A percentile compares a stretch with the other conserved stretches of the same genome.
phyloP scores from a whole-genome alignment of 2,797 vertebrate species.

The Sciurus vulgaris region DNA sequence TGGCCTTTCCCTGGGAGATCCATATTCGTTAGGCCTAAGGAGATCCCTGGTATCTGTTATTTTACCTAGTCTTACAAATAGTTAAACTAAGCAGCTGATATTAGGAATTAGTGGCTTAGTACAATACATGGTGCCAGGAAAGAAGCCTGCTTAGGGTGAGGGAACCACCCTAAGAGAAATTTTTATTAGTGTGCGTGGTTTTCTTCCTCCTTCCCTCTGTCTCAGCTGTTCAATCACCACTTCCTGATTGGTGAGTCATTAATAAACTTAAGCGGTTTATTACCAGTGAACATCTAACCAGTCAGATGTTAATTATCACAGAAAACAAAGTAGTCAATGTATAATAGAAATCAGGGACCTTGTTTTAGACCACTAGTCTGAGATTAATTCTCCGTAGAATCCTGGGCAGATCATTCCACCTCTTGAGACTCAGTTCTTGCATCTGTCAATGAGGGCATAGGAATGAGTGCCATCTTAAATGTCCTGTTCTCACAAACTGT shows the following conservation, averaged over 20 bases:
- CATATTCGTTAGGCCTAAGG: neutral
- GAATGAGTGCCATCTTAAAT: neutral
- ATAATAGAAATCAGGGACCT: neutral
- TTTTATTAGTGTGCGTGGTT: neutral
- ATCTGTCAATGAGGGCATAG: neutral
- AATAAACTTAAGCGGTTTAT: neutral
- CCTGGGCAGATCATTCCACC: neutral
- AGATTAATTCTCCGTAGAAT: neutral
- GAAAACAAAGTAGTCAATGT: neutral
- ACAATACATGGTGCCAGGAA: neutral
- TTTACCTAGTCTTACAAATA: neutral
- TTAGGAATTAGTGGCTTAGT: neutral
- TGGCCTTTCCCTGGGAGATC: neutral
- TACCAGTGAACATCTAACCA: too few species aligned
- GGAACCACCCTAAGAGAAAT: neutral
- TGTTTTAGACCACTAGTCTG: neutral
- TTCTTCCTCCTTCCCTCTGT: neutral
- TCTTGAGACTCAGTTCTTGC: neutral
- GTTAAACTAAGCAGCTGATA: neutral
- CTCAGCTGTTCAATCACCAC: neutral
- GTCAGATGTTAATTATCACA: neutral
- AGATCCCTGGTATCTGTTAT: neutral
- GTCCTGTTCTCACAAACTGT: accelerated
- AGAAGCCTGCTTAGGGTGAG: neutral
- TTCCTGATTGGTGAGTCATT: neutral